A percentile compares a stretch with the other conserved stretches of the same genome.
Conservation (phyloP, 2,888 invertebrate species). For the Tiliacea citrago region DNA sequence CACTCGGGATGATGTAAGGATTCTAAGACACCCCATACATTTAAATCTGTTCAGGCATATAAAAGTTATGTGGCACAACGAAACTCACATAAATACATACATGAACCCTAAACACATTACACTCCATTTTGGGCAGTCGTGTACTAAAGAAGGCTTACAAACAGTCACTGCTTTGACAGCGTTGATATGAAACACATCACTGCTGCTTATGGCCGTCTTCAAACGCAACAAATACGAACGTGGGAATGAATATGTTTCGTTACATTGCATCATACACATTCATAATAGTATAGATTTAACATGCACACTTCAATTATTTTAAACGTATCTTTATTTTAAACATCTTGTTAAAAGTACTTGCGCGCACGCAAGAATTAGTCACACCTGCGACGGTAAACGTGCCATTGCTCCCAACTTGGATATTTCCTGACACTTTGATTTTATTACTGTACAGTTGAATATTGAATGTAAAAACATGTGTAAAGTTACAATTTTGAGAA, state of each 20-base stretch:
- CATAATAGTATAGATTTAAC: slow-evolving; percentile 54
- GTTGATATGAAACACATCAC: slow-evolving; percentile 34
- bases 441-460: slow-evolving; percentile 72
- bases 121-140: no score
- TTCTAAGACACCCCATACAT: no score
- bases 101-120: no score
- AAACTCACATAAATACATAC: no score
- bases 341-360: slow-evolving; percentile 57
- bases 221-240: slow-evolving; percentile 44
- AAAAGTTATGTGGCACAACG: no score
- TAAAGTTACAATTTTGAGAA: slow-evolving; percentile 62
- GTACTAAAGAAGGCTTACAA: slow-evolving; percentile 2
- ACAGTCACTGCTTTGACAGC: slow-evolving; percentile 35
- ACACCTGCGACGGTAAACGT: slow-evolving; percentile 76
- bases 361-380: slow-evolving; percentile 74
- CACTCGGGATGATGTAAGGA: no score
- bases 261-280: slow-evolving; percentile 35
- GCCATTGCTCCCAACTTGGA: slow-evolving; percentile 69
- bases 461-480: slow-evolving; percentile 64
- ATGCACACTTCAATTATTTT: slow-evolving; percentile 57
- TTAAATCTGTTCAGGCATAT: no score
- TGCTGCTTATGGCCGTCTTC: slow-evolving; percentile 18
- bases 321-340: slow-evolving; percentile 52
- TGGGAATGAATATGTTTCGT: slow-evolving; percentile 55
- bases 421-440: slow-evolving; percentile 69